Evolutionary conservation across 2,797 vertebrate species (phyloP).

Genomic region (Enteromius radiatus): DNA sequence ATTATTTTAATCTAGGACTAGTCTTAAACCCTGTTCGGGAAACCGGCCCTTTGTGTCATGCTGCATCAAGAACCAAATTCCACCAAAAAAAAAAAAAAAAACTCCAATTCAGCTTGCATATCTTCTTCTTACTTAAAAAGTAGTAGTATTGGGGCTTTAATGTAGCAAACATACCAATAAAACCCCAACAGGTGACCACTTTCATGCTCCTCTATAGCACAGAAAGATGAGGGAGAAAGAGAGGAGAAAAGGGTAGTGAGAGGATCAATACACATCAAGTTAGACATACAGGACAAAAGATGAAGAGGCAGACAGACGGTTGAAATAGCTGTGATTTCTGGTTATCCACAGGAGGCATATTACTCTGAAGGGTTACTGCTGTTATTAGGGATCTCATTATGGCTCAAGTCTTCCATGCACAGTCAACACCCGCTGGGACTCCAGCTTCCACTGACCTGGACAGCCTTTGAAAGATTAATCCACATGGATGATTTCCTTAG

Average conservation of each 20-base stretch:
- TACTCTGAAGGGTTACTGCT: conserved; percentile 62
- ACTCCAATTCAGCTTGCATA: neutral
- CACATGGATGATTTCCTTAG: conserved; percentile 39
- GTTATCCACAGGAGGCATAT: conserved; percentile 33
- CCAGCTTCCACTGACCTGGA: conserved; percentile 55
- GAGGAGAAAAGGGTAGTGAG: neutral
- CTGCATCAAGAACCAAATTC: neutral
- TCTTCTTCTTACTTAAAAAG: neutral
- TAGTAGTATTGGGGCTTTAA: neutral
- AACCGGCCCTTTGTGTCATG: too few species aligned
- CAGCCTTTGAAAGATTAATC: conserved; percentile 63
- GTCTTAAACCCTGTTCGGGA: too few species aligned
- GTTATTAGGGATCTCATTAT: conserved; percentile 69
- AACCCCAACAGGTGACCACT: neutral
- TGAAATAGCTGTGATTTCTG: conserved; percentile 17
- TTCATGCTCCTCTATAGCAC: neutral
- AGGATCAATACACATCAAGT: neutral
- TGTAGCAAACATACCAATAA: neutral
- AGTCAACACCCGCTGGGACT: conserved; percentile 56
- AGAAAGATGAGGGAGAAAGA: neutral
- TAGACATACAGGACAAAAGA: conserved; percentile 12
- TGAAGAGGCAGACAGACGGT: conserved; percentile 7
- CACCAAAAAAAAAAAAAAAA: neutral
- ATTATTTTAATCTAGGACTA: too few species aligned
- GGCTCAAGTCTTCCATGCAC: conserved; percentile 58